Evolutionary conservation across 1,140 invertebrate species (phyloP), one percentile per base, ranked within the genome.

Genomic region (Caenorhabditis latens): DNA sequence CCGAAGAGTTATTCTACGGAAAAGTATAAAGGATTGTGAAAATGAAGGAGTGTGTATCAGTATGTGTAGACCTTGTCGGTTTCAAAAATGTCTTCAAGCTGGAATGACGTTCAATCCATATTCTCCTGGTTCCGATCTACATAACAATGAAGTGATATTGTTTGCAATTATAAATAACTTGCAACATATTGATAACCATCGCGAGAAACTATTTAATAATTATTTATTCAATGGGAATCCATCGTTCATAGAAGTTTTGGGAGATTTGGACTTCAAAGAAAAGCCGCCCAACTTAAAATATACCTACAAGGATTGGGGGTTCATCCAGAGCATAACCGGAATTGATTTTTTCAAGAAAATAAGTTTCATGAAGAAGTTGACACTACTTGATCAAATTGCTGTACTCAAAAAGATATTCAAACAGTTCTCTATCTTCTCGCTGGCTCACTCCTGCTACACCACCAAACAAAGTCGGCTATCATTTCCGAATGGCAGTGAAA

Each of bases 311-410:
- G 61, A 65, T 3, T 65, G 61, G 61, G 2, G 21, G 1, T 65
- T 65, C 16, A 65, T 65, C 11, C 24, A 16, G 11, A 16, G 11
- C 40, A 32, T 65, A 8, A 65, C 61, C 21, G 9, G 21, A 32
- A 65, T 65, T 11, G 61, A 65, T 11, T 65, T 40, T 65, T 6
- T 65, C 21, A 65, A 65, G 32, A 65, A 65, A 65, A 24, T 65
- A 13, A 11, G 40, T 40, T 65, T 65, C 24, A 13, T 65, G 61
- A 40, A 8, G 7, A 24, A 32, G 4, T 42, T 65, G 24, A 40
- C 11, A 14, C 0, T 7, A 40, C 7, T 4, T 1, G 61, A 43
- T 46, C 0, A 8, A 32, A 9, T n/a, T 13, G 11, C 9, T 32
- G 3, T 71, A 1, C 16, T 71, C 8, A 71, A 46, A n/a, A 5